phyloP scores from a whole-genome alignment of 2,113 vertebrate species.

The Anguilla rostrata region DNA sequence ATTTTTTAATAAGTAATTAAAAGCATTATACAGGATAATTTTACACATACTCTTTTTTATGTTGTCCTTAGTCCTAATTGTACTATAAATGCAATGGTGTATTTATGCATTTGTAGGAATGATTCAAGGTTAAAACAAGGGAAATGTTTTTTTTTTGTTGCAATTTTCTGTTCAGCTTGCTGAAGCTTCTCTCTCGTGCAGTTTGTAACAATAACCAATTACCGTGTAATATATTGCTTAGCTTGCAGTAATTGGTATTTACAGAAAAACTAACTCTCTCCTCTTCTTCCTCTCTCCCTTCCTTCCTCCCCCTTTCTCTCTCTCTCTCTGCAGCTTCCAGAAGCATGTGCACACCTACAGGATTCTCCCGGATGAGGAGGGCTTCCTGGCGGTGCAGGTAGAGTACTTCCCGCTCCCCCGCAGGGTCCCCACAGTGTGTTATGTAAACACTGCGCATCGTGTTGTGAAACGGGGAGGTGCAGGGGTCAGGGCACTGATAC shows the following conservation, averaged over 20 bases:
- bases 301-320: neutral
- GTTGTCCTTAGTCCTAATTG: too few species aligned
- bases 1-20: neutral
- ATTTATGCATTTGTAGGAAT: too few species aligned
- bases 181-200: neutral
- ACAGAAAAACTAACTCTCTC: too few species aligned
- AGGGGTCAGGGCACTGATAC: neutral
- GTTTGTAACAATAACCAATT: too few species aligned
- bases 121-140: too few species aligned
- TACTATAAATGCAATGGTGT: too few species aligned
- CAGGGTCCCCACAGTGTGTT: neutral
- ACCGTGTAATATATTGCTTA: too few species aligned
- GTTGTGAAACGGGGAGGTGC: neutral
- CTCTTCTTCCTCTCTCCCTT: neutral
- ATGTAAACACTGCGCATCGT: neutral
- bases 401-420: slow-evolving; percentile 4
- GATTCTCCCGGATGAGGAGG: slow-evolving; percentile 92
- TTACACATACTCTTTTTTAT: neutral
- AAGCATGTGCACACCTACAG: slow-evolving; percentile 96
- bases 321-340: slow-evolving; percentile 78
- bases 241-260: too few species aligned
- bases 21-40: neutral
- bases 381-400: slow-evolving; percentile 94
- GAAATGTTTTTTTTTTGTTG: neutral
- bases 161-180: neutral